Evolutionary conservation across 2,888 invertebrate genomes (phyloP).

Genomic region (Dastarcus helophoroides): DNA sequence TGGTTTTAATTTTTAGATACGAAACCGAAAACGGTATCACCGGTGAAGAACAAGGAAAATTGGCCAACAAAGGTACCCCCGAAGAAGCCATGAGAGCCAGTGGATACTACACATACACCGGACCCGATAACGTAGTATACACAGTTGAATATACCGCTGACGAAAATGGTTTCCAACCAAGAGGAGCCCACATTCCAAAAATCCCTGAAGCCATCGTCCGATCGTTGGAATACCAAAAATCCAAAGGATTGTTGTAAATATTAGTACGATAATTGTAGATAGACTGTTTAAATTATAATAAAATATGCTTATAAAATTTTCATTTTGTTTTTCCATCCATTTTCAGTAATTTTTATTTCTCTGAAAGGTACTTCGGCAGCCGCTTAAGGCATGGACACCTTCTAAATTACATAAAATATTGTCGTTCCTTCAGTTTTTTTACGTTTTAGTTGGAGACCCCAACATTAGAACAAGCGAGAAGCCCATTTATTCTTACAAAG

Average conservation of each 20-base stretch:
- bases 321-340: too few relatives aligned
- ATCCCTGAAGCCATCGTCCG: not conserved
- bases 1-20: conserved; percentile 35
- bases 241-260: conserved; percentile 1
- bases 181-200: conserved; percentile 40
- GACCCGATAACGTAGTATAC: conserved; percentile 47
- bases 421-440: too few relatives aligned
- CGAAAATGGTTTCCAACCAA: conserved; percentile 34
- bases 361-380: too few relatives aligned
- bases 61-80: conserved; percentile 37
- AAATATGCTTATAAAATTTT: too few relatives aligned
- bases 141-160: conserved; percentile 40
- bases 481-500: too few relatives aligned
- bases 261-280: too few relatives aligned
- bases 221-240: conserved; percentile 1
- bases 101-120: conserved; percentile 54
- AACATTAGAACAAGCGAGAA: too few relatives aligned
- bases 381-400: too few relatives aligned
- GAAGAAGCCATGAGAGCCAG: conserved; percentile 49
- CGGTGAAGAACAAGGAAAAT: conserved; percentile 46
- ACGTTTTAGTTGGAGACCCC: too few relatives aligned
- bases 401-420: too few relatives aligned
- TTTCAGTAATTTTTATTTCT: too few relatives aligned
- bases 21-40: conserved; percentile 53
- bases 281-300: conserved; percentile 1